Percentiles rank a stretch among this genome's conserved stretches.
These are phyloP conservation scores for Mastigias papua DNA, from an alignment of 30 jellyfish, hydroid and myxozoan species.

Conservation along the genomic window DNA sequence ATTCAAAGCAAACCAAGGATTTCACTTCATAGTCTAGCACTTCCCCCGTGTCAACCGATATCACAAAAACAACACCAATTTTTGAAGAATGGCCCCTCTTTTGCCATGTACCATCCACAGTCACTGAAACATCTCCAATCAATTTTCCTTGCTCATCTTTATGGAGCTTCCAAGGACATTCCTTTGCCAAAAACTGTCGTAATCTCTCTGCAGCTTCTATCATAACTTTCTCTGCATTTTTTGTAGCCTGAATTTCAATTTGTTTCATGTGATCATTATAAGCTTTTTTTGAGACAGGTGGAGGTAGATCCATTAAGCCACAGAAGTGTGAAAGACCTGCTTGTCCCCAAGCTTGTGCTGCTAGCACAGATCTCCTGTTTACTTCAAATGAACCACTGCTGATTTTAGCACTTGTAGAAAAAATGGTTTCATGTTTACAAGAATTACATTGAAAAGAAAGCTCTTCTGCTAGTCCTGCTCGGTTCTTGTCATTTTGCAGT, in stretches of 20 bases:
- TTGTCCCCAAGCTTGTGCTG: neutral
- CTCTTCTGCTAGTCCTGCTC: too few relatives aligned
- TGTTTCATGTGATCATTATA: slow-evolving; percentile 4
- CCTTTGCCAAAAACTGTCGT: neutral
- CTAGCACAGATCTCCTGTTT: neutral
- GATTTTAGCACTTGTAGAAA: too few relatives aligned
- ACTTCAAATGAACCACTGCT: neutral
- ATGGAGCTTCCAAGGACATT: neutral
- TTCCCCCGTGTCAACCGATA: slow-evolving; percentile 21
- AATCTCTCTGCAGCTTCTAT: slow-evolving; percentile 27
- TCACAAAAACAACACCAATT: slow-evolving; percentile 45
- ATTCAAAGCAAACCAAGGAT: slow-evolving; percentile 14
- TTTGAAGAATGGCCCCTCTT: slow-evolving; percentile 40
- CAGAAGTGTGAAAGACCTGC: slow-evolving; percentile 27
- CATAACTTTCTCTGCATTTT: neutral
- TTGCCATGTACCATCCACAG: slow-evolving; percentile 39
- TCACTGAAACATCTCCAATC: slow-evolving; percentile 21
- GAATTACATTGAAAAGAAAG: too few relatives aligned
- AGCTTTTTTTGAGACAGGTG: slow-evolving; percentile 21
- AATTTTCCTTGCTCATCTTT: slow-evolving; percentile 13
- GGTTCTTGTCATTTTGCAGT: too few relatives aligned
- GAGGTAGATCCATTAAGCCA: slow-evolving; percentile 40
- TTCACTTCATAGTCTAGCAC: slow-evolving; percentile 36
- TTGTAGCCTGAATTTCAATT: neutral
- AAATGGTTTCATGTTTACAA: too few relatives aligned